Base-by-base conservation (phyloP, 2,113 vertebrate species). In the Elgaria multicarinata region DNA sequence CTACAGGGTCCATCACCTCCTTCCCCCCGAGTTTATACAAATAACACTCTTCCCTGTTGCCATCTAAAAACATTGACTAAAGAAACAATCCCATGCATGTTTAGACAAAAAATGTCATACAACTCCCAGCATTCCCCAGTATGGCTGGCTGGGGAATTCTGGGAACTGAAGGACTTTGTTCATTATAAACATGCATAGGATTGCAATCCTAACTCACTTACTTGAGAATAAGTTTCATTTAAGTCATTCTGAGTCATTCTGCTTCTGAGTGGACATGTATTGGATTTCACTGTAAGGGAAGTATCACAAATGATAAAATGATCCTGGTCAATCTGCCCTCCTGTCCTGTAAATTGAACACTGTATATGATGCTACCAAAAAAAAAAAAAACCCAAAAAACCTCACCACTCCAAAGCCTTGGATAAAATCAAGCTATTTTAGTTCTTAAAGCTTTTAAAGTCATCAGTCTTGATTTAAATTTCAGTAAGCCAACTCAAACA, bases 401-500 rank as follows among this genome's bases (percentile, higher is more conserved):
- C 86, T 0, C 55, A n/a, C 82, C 62, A 20, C 3, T 4, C 79
- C 46, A 90, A 87, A 83, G 46, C 24, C 39, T 87, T 33, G 66
- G 42, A 3, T 82, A 1, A 85, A 86, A 75, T 83, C n/a, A 28
- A 64, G 87, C 36, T 20, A 7, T 1, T 71, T 0, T 3, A 66
- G 42, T 88, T 16, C 81, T 94, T 83, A 90, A 87, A 33, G 33
- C 13, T 13, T 69, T 88, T 58, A 53, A 82, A 53, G 39, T 86
- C 22, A 78, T 66, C 13, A 42, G 26, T 66, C 9, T 2, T 0
- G 64, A 88, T 88, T 89, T 71, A 91, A 44, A 1, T 72, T 1
- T 50, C 92, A 91, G 74, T 86, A 92, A 88, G 36, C n/a, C 87
- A 85, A 85, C 39, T 88, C 22, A 77, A 76, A 91, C 1, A 13